Conservation (phyloP, 1,140 invertebrate species). For the Agrypnia vestita region DNA sequence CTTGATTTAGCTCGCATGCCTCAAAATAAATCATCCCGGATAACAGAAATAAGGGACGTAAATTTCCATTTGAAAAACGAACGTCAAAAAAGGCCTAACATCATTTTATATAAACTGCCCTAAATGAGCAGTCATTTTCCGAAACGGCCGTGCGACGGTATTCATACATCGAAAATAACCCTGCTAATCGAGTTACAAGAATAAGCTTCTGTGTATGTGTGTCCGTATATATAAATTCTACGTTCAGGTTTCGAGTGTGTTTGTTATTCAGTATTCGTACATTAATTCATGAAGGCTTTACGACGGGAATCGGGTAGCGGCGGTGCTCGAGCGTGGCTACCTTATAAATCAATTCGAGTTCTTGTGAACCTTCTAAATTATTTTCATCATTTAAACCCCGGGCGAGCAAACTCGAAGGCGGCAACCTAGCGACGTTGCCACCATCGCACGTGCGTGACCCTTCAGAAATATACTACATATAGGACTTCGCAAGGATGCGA, state of each 20-base stretch:
- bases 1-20: too few species aligned
- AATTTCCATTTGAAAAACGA: too few species aligned
- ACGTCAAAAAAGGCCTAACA: too few species aligned
- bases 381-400: too few species aligned
- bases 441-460: too few species aligned
- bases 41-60: too few species aligned
- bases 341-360: neutral
- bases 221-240: neutral
- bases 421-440: too few species aligned
- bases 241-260: conserved; percentile 8
- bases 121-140: conserved; percentile 36
- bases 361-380: neutral
- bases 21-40: too few species aligned
- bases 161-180: conserved; percentile 47
- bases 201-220: conserved; percentile 7
- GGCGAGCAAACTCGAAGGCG: too few species aligned
- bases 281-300: conserved; percentile 46
- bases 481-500: too few species aligned
- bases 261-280: conserved; percentile 43
- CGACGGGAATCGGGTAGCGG: neutral
- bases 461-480: too few species aligned
- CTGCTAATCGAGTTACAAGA: conserved; percentile 43
- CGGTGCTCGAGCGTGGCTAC: neutral
- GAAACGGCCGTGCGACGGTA: conserved; percentile 32
- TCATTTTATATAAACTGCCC: neutral